phyloP scores from a whole-genome alignment of 2,797 vertebrate species.

The Anguilla marmorata region DNA sequence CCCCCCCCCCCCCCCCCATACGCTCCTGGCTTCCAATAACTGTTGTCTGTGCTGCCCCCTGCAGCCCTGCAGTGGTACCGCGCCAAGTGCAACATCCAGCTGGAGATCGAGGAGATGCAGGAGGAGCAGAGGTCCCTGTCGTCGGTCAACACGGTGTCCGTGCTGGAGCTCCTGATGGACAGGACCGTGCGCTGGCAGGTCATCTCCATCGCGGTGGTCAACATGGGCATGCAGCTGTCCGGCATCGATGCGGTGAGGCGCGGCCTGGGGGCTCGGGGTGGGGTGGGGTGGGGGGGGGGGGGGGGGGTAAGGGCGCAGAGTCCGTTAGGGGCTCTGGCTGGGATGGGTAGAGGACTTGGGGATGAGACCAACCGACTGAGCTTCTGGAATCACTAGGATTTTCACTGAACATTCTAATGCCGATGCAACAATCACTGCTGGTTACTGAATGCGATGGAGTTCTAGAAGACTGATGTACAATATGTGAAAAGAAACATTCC shows the following conservation, averaged over 20 bases:
- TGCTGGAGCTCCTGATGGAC: conserved; percentile 74
- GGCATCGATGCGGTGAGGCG: conserved; percentile 85
- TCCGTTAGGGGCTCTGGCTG: background rate
- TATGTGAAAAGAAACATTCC: too few species aligned
- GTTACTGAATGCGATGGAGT: too few species aligned
- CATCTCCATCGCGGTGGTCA: conserved; percentile 80
- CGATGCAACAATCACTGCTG: too few species aligned
- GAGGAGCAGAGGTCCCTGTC: conserved; percentile 81
- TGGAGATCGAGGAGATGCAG: conserved; percentile 83
- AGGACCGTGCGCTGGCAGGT: conserved; percentile 79
- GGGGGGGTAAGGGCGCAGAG: too few species aligned
- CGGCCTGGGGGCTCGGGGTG: background rate
- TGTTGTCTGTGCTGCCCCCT: background rate
- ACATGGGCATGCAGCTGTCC: conserved; percentile 87
- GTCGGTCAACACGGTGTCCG: conserved; percentile 69
- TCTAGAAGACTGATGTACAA: too few species aligned
- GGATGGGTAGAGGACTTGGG: background rate
- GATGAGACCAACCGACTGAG: too few species aligned
- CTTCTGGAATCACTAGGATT: too few species aligned
- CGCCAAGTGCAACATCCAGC: conserved; percentile 71
- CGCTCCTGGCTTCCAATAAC: background rate
- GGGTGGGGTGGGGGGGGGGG: background rate
- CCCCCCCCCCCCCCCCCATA: too few species aligned
- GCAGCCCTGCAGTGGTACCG: conserved; percentile 78
- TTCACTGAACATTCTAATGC: too few species aligned